Evolutionary conservation across 2,113 vertebrate species (phyloP), one percentile per base, ranked within the genome.

Genomic region (Limnothrissa miodon): DNA sequence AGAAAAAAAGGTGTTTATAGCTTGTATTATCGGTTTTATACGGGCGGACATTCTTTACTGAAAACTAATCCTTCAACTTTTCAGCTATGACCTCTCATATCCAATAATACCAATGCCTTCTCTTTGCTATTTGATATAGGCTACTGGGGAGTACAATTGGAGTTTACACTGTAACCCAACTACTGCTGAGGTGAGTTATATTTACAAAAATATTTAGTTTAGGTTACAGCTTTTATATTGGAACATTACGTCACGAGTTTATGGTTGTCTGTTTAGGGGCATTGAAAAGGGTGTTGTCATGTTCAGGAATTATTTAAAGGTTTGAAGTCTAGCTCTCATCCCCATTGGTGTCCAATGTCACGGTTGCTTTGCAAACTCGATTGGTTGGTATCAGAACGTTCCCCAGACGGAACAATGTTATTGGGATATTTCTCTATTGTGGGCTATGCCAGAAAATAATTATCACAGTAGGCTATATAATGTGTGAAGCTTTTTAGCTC

Each of bases 151-250:
- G 36, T 23, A 0, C 5, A 79, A 46, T 83, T 33, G 74, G 80
- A 48, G 29, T 78, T 87, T 21, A 85, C 74, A 59, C 88, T 85
- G 86, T 36, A 86, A 70, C 81, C 87, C 89, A 87, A 90, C 84
- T 89, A 90, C 84, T 89, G 62, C 62, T 13, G 62, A 70, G 62
- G 62, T 70, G 29, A 70, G 62, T 70, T 70, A 70, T 62, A 62
- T 70, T 70, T 36, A 17, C 29, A 17, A n/a, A n/a, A n/a, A 9
- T 29, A 29, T 1, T 70, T 70, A 36, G 29, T 36, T 70, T 13
- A 36, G 25, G 62, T 15, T 33, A 29, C 62, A 70, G 29, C 33
- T 70, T 2, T 70, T 70, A 70, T 10, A 36, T 36, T 33, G 25
- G 2, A 70, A 70, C 10, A 70, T 70, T n/a, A 8, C 36, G 62